Conservation (phyloP, 2,888 invertebrate species). For the Desoria tigrina region DNA sequence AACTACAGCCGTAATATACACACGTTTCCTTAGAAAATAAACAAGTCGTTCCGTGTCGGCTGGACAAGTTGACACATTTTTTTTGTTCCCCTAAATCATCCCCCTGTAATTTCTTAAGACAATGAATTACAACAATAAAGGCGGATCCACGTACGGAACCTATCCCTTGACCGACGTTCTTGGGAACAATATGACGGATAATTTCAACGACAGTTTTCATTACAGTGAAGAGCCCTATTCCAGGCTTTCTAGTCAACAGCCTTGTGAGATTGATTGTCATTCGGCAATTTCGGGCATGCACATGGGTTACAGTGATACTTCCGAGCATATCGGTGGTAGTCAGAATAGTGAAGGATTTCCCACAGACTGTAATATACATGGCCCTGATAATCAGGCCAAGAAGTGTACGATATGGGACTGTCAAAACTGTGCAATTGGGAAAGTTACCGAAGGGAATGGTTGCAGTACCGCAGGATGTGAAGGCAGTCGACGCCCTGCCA, state of each 20-base stretch:
- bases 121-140: neutral
- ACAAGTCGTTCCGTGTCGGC: too few species aligned
- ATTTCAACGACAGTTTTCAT: neutral
- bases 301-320: neutral
- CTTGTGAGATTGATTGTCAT: constrained; percentile 9
- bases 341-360: constrained; percentile 4
- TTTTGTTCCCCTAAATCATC: too few species aligned
- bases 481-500: constrained; percentile 4
- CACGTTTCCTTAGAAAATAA: too few species aligned
- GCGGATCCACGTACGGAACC: neutral
- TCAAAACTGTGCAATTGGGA: constrained; percentile 4
- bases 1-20: too few species aligned
- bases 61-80: too few species aligned
- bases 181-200: neutral
- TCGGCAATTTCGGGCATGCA: neutral
- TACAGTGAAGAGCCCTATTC: neutral
- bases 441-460: constrained; percentile 6
- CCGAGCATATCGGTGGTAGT: neutral
- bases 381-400: constrained; percentile 1
- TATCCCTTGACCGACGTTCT: constrained; percentile 9
- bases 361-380: neutral
- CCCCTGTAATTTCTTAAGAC: too few species aligned
- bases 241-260: constrained; percentile 1
- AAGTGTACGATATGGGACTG: constrained; percentile 5
- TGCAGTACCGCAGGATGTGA: constrained; percentile 11